phyloP scores from a whole-genome alignment of 2,113 vertebrate genomes.

The Bubalus kerabau region DNA sequence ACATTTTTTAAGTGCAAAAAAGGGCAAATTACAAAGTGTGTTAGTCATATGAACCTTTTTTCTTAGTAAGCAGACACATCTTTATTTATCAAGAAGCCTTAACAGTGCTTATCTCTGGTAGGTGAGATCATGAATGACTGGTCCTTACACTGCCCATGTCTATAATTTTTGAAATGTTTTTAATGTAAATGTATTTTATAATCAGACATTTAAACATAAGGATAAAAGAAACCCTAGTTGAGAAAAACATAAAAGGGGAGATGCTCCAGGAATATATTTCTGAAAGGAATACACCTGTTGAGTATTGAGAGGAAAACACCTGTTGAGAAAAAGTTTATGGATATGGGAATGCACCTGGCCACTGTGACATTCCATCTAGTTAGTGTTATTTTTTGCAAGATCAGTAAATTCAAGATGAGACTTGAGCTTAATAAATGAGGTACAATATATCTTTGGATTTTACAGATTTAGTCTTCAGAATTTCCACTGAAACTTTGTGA shows the following conservation, averaged over 20 bases:
- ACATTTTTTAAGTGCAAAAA: background rate
- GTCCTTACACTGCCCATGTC: background rate
- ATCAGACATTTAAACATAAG: background rate
- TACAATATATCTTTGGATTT: background rate
- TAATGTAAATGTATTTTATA: background rate
- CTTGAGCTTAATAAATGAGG: background rate
- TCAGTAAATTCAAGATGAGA: background rate
- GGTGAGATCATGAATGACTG: background rate
- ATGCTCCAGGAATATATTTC: background rate
- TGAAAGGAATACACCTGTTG: background rate
- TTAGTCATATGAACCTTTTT: background rate
- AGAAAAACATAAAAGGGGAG: background rate
- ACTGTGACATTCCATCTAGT: background rate
- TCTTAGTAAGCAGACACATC: background rate
- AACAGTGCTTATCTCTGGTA: background rate
- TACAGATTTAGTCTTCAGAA: background rate
- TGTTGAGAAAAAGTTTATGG: background rate
- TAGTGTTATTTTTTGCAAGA: background rate
- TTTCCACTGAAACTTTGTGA: background rate
- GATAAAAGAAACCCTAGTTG: background rate
- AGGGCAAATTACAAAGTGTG: background rate
- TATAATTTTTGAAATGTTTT: conserved; percentile 19
- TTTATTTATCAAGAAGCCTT: background rate
- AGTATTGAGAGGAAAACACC: background rate
- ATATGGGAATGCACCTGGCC: background rate